Evolutionary conservation across 2,113 vertebrate species (phyloP), one percentile per base, ranked within the genome.

Genomic region (Rhadina sibilatrix): DNA sequence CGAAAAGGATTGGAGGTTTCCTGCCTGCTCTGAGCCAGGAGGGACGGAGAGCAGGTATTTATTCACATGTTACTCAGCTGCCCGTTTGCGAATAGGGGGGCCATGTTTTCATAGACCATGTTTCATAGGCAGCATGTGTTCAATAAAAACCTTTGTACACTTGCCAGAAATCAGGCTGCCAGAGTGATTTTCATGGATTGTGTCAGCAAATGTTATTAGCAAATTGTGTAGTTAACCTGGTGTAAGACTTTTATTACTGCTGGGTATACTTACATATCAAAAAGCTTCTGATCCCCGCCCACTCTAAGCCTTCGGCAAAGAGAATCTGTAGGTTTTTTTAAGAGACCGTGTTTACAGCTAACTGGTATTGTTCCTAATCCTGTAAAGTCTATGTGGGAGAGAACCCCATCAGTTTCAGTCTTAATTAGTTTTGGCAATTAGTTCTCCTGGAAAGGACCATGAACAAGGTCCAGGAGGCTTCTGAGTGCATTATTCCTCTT

Each of bases 141-240:
- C 93, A 96, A 95, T 96, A 96, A 98, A 89, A 98, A 96, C 83
- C 38, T 96, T 97, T 97, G 95, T 93, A 94, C 93, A 71, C 77
- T 83, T 92, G 96, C 95, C 96, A 97, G 94, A 97, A 95, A 94
- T 90, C 76, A 96, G 94, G 35, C 93, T 95, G 83, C 96, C 87
- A 80, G 97, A 96, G 57, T 96, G 89, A 96, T 97, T 97, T 98
- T 94, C 96, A 92, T 91, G 84, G 89, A 93, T 94, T 96, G 93
- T 96, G 94, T 97, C 95, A 97, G 95, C 90, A 96, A 96, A 96
- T 81, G 89, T 97, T 96, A 97, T 97, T 97, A 97, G 95, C 95
- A 97, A 96, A 97, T 94, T 96, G 90, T 94, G 81, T 90, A 96
- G 91, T 96, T 97, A 98, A 97, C 90, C 81, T 96, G 91, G 89